These are phyloP conservation scores for Eupristina koningsbergeri DNA, from an alignment of 1,140 invertebrate species.

Conservation along the genomic window DNA sequence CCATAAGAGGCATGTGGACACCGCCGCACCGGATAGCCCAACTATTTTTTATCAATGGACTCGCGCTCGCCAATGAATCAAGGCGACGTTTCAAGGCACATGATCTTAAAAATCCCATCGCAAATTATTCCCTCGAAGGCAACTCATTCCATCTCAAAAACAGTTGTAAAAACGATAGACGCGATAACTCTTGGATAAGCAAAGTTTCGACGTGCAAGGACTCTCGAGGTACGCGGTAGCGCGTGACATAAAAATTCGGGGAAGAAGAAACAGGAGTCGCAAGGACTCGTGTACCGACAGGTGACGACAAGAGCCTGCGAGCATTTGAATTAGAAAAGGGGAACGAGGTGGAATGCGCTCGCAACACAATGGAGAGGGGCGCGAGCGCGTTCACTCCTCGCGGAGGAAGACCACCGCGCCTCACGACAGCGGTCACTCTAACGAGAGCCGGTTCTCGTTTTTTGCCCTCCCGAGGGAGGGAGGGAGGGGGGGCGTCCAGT, in stretches of 20 bases:
- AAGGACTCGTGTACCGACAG: conserved; percentile 38
- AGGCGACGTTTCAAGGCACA: no score
- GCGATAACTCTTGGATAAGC: no score
- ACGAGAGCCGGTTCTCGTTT: conserved; percentile 17
- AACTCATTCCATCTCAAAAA: no score
- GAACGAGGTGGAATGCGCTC: conserved; percentile 21
- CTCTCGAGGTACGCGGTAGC: background rate
- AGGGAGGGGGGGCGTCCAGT: no score
- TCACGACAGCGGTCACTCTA: conserved; percentile 32
- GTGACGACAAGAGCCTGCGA: conserved; percentile 48
- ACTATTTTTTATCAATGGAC: no score
- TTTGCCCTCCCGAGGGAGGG: background rate
- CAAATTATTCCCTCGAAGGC: no score
- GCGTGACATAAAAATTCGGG: background rate
- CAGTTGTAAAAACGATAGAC: no score
- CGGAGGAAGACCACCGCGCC: conserved; percentile 14
- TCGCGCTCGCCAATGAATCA: no score
- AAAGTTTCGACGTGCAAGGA: background rate
- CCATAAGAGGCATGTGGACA: no score
- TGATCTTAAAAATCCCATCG: no score
- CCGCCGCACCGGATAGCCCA: no score
- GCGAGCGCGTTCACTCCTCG: background rate
- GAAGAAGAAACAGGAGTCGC: background rate
- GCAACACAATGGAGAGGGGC: background rate
- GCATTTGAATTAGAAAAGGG: conserved; percentile 55